Evolutionary conservation across 2,888 invertebrate species (phyloP).

Genomic region (Himalopsyche anomala): DNA sequence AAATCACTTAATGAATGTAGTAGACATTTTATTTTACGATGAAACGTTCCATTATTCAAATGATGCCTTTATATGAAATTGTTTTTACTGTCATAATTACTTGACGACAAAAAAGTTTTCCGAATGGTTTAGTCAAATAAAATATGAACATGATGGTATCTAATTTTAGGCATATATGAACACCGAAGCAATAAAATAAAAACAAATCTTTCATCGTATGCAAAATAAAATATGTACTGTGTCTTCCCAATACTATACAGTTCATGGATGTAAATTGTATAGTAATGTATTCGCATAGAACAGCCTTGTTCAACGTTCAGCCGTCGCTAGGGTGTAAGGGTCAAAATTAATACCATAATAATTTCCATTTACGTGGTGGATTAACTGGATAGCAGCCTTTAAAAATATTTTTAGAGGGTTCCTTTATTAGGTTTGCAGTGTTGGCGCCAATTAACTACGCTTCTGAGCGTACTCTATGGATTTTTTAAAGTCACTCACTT

Average conservation of each 20-base stretch:
- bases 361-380: slow-evolving; percentile 37
- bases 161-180: too few relatives aligned
- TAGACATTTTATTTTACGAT: too few relatives aligned
- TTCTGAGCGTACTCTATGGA: background rate
- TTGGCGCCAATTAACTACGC: slow-evolving; percentile 13
- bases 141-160: too few relatives aligned
- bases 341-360: slow-evolving; percentile 40
- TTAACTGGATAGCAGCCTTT: slow-evolving; percentile 32
- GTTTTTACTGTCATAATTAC: too few relatives aligned
- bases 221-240: background rate
- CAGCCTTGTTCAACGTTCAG: slow-evolving; percentile 25
- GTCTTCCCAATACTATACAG: background rate
- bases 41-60: too few relatives aligned
- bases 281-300: slow-evolving; percentile 34
- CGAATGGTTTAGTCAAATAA: too few relatives aligned
- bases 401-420: slow-evolving; percentile 19
- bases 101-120: too few relatives aligned
- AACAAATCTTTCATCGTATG: background rate
- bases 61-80: too few relatives aligned
- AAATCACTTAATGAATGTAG: too few relatives aligned
- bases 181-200: background rate
- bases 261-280: slow-evolving; percentile 45
- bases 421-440: background rate
- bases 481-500: slow-evolving; percentile 33
- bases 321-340: slow-evolving; percentile 17